Evolutionary conservation across 2,888 invertebrate genomes (phyloP), one percentile per base, ranked within the genome.

Genomic region (Chouioia cunea): DNA sequence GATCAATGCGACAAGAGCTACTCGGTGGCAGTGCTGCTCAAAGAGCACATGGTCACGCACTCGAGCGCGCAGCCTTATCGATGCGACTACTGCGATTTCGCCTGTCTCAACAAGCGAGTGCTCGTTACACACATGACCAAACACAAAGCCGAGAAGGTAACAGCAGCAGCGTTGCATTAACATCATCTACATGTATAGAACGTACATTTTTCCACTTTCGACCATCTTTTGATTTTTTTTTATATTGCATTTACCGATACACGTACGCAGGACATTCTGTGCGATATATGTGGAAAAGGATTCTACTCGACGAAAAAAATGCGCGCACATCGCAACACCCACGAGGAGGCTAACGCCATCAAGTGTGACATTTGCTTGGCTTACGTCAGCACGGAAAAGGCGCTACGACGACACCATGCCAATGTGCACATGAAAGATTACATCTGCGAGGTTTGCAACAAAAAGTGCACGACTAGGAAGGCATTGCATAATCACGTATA

Each of bases 81-180:
- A n/a, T 65, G 70, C 56, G 56, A 70, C 56, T 50, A 50, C 52
- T 70, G 70, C 44, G 65, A 50, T 48, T 70, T 68, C 16, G 54
- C 59, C 15, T 60, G 59, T 15, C 16, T 59, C 53, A 65, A 59
- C 50, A 70, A 70, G 18, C 70, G 59, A 1, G 23, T 65, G 14
- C 70, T 70, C 18, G 43, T 59, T 44, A 3, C 56, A 4, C 68
- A 68, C 54, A 56, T 68, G 68, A 62, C 68, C 36, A 70, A 65
- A n/a, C 70, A 70, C 54, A 70, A 70, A 22, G 14, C 65, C 10
- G 60, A 56, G 56, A 70, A 65, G 70, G 59, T 65, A 65, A n/a
- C 20, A 53, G 53, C 20, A 44, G 2, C 23, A 22, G 22, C 22
- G 3, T 44, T 58, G 10, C 16, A 44, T 44, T 14, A 36, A 3